phyloP scores from a whole-genome alignment of 2,113 vertebrate genomes.

The Corynorhinus townsendii region DNA sequence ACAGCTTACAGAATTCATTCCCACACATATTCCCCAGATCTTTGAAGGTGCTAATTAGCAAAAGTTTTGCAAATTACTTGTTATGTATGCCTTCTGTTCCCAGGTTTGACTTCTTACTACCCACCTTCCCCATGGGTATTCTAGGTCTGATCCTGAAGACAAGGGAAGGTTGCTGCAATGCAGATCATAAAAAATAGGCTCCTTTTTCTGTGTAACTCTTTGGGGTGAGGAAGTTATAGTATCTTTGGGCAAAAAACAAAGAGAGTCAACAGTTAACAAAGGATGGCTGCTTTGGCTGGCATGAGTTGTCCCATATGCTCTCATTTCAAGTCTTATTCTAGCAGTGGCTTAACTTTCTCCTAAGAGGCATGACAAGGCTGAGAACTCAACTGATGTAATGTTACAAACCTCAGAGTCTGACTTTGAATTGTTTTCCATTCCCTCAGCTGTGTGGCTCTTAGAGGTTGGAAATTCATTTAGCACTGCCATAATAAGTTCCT shows the following conservation, averaged over 20 bases:
- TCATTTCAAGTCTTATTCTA: not conserved
- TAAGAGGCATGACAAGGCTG: not conserved
- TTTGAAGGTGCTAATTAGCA: conserved; percentile 27
- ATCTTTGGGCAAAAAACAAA: not conserved
- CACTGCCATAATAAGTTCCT: not conserved
- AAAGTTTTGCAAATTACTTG: conserved; percentile 11
- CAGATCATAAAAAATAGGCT: not conserved
- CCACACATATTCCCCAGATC: not conserved
- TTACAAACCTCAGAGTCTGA: not conserved
- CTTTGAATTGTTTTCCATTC: not conserved
- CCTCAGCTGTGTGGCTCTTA: not conserved
- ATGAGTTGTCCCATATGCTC: not conserved
- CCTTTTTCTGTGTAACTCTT: not conserved
- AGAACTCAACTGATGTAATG: not conserved
- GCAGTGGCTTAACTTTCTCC: not conserved
- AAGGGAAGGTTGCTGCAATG: not conserved
- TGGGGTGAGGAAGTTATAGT: not conserved
- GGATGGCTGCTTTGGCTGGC: not conserved
- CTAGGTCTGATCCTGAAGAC: not conserved
- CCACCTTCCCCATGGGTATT: not conserved
- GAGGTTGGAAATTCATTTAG: not conserved
- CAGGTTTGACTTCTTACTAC: not conserved
- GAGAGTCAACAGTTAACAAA: not conserved
- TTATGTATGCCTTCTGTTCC: not conserved
- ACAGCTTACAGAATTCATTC: not conserved